Base-by-base conservation (phyloP, 2,888 invertebrate genomes). In the Lycia hirtaria region DNA sequence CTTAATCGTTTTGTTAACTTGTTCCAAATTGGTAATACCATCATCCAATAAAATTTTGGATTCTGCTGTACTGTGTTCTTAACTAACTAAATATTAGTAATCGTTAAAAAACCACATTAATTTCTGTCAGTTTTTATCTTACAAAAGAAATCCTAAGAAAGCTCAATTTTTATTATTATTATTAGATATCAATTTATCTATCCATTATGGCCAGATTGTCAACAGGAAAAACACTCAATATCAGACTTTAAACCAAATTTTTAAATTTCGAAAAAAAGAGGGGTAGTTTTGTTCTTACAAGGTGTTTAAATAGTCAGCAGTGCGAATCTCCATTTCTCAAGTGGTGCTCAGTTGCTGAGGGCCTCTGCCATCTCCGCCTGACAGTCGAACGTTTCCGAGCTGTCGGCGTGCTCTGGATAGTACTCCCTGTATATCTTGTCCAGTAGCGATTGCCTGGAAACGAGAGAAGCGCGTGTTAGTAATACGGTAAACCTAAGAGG, bases 351-450 rank as follows among this genome's bases (percentile, higher is more conserved):
- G 83, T 89, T 88, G 68, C 78, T 81, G 75, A 85, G 82, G 24
- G 81, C 77, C 67, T 89, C 88, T 26, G 86, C 71, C 64, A 87
- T 71, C 49, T 90, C 90, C 56, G 85, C 73, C 76, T 88, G 87
- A 67, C 88, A 87, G 75, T 88, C 90, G 83, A 90, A 92, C 24
- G 83, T 88, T 64, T 90, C 89, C 65, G 89, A 88, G 68, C 94
- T 95, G 85, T 95, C 94, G 68, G 94, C 94, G 93, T 94, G 94
- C 81, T 94, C 94, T 71, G 96, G 96, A 88, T 95, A 95, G 87
- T 95, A 93, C 93, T 95, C 94, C 92, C 95, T 95, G 93, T 95
- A 96, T 86, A 96, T 94, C 88, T 94, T 93, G 93, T 96, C 96
- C 84, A 97, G 94, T 72, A 96, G 93, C 73, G 94, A 93, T 93